Evolutionary conservation across 2,888 invertebrate genomes (phyloP), one percentile per base, ranked within the genome.

Genomic region (Folsomia manolachei): DNA sequence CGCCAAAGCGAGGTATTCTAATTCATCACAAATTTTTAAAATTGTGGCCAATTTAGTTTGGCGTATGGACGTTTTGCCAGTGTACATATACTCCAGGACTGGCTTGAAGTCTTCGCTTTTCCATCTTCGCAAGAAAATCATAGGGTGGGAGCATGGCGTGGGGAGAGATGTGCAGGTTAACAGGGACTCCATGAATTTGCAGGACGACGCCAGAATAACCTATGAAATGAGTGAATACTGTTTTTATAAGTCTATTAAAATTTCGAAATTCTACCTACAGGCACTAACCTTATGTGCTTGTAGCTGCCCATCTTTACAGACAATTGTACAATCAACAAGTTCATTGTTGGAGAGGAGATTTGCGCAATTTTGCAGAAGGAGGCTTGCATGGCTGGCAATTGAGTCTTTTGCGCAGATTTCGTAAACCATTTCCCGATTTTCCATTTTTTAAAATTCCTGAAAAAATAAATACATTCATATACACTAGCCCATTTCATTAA

Each of bases 121-220:
- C 11, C 64, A 69, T 2, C 66, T 52, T 23, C 74, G 69, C 19
- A 76, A 70, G 64, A 78, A 71, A 0, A 78, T 53, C 63, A 78
- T 71, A 1, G 78, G 78, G 52, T 78, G 78, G 53, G 69, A 71
- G 63, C 78, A 78, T 14, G 75, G 78, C 14, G 74, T 72, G 11
- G 76, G 75, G 66, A 71, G 71, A 0, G 74, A 71, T 1, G 75
- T 76, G 14, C 66, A 56, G 0, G 71, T 70, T 1, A 78, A 68
- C 18, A 76, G 39, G 11, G 71, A 71, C 27, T 74, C 65, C 67
- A 78, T 62, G 25, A 75, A 78, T 14, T 51, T 51, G 26, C 78
- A 75, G 1, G 63, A 66, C 1, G 75, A 72, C 1, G 75, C 72
- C 11, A 78, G 65, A n/a, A 78, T 71, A 1, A 78, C 23, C 78